Evolutionary conservation across 2,888 invertebrate species (phyloP).

Genomic region (Norana najaformis): DNA sequence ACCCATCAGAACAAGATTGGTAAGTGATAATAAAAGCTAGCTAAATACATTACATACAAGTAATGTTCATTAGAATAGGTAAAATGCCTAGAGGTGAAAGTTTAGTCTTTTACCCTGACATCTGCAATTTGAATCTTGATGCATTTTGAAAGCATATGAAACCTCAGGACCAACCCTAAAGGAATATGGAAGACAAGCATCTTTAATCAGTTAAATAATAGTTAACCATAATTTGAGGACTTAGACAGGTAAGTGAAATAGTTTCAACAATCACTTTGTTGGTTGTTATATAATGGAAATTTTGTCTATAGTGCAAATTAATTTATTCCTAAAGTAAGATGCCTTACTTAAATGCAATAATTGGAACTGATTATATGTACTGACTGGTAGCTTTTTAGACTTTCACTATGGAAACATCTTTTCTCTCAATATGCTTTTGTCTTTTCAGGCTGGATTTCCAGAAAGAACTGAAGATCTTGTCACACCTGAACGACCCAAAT

Average conservation of each 20-base stretch:
- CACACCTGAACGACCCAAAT: constrained; percentile 79
- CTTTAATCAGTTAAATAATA: too few relatives aligned
- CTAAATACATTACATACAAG: not conserved
- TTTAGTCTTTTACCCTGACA: not conserved
- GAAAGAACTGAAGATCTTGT: constrained; percentile 80
- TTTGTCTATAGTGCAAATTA: not conserved
- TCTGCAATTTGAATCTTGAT: not conserved
- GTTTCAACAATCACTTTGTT: too few relatives aligned
- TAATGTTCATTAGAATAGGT: not conserved
- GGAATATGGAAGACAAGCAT: too few relatives aligned
- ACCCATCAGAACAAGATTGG: constrained; percentile 9
- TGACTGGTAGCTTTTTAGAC: not conserved
- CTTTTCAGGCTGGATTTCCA: constrained; percentile 65
- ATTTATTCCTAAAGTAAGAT: too few relatives aligned
- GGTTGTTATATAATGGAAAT: not conserved
- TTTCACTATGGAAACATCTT: not conserved
- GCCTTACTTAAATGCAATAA: not conserved
- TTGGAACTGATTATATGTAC: not conserved
- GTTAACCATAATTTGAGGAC: too few relatives aligned
- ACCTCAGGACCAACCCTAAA: not conserved
- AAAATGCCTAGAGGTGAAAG: not conserved
- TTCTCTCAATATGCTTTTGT: not conserved
- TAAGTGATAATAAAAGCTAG: not conserved
- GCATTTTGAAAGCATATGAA: not conserved
- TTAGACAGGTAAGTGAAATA: too few relatives aligned